Conservation (phyloP, 1,140 invertebrate genomes). For the Phortica variegata region DNA sequence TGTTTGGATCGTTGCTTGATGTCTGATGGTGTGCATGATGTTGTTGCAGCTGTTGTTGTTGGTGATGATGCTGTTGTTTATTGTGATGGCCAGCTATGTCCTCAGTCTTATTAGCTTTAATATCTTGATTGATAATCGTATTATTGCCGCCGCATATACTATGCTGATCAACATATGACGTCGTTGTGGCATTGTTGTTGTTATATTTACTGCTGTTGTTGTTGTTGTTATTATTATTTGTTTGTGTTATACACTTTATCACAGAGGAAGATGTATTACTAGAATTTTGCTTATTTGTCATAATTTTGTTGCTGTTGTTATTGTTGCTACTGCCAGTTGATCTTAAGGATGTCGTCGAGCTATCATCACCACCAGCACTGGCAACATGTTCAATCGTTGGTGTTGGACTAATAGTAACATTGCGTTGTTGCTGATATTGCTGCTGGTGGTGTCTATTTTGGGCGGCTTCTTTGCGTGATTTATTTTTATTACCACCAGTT, state of each 20-base stretch:
- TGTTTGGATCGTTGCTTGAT: constrained; percentile 15
- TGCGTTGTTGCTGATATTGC: constrained; percentile 26
- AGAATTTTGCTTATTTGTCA: constrained; percentile 42
- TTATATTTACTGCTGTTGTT: constrained; percentile 33
- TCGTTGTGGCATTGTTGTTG: constrained; percentile 16
- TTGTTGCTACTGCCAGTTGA: constrained; percentile 24
- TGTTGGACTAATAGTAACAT: constrained; percentile 33
- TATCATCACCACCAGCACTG: constrained; percentile 11
- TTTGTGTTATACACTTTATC: constrained; percentile 57
- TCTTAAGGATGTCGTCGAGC: constrained; percentile 17
- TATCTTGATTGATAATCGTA: constrained; percentile 2
- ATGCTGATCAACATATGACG: too few species aligned
- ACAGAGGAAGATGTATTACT: constrained; percentile 54
- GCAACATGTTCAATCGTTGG: constrained; percentile 17
- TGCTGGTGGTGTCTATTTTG: constrained; percentile 39
- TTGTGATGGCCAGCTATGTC: constrained; percentile 26
- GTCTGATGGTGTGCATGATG: constrained; percentile 14
- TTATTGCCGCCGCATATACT: not conserved
- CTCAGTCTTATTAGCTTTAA: constrained; percentile 54
- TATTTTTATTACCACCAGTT: constrained; percentile 42
- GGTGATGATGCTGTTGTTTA: constrained; percentile 43
- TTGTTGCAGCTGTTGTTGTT: constrained; percentile 22
- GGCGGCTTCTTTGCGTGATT: constrained; percentile 58
- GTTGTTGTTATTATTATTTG: constrained; percentile 46
- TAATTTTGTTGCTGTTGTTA: constrained; percentile 43